Base-by-base conservation (phyloP, 1,140 invertebrate genomes). In the Drosophila lacertosa region DNA sequence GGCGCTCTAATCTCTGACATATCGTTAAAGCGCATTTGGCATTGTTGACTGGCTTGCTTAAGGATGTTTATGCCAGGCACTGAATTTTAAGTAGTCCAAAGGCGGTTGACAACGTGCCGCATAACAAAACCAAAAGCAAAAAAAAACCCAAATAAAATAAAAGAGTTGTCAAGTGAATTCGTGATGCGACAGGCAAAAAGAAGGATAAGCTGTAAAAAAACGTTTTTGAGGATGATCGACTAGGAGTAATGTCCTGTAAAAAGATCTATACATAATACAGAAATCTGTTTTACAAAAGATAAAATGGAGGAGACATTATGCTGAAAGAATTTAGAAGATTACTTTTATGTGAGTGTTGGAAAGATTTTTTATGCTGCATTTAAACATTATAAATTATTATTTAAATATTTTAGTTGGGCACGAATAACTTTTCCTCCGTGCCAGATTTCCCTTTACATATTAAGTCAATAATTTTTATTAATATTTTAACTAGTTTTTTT, bases 131-230 rank as follows among this genome's bases (percentile, higher is more conserved):
- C 63, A 42, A 11, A 5, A 29, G 22, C 11, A 42, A 48, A 40
- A 22, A 37, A 45, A 24, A n/a, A n/a, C n/a, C 9, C 2, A 29
- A 45, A 54, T 22, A 57, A 66, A 39, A 59, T 74, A 58, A 84
- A 86, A 86, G 77, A 86, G 81, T 88, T 88, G 82, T 88, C 81
- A 88, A 86, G 81, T 86, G 77, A 86, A 81, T 88, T 77, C 81
- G 82, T 88, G 81, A 86, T 64, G 60, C 67, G 60, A 51, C 60
- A 69, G 59, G 26, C 48, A 62, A 57, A 44, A 24, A 35, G 32
- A 11, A n/a, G n/a, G 37, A 44, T n/a, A 50, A 47, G 15, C 62
- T 39, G 65, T 32, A 6, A 39, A 16, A 20, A 54, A 9, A 7
- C 4, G 0, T 29, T 15, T 10, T 10, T 0, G 5, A 32, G 13